Evolutionary conservation across 1,140 invertebrate species (phyloP).

Genomic region (Atta colombica): DNA sequence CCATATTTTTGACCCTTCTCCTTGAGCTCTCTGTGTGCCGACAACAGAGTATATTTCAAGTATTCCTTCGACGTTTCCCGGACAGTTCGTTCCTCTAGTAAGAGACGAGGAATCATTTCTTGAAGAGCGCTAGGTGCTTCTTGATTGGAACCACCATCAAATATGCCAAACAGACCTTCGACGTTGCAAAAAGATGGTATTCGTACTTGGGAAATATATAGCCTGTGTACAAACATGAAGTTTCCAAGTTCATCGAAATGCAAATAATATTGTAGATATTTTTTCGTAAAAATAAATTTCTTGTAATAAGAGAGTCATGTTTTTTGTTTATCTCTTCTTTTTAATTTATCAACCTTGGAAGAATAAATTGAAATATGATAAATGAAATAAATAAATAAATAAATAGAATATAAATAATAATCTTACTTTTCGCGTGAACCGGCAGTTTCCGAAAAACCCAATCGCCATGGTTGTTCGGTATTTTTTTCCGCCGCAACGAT

Average conservation of each 20-base stretch:
- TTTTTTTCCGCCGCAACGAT: conserved; percentile 87
- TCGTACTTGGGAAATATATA: conserved; percentile 92
- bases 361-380: background rate
- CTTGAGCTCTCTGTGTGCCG: conserved; percentile 91
- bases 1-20: conserved; percentile 91
- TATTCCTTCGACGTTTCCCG: conserved; percentile 93
- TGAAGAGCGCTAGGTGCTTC: conserved; percentile 90
- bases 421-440: conserved; percentile 89
- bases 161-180: conserved; percentile 93
- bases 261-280: background rate
- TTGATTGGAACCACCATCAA: conserved; percentile 92
- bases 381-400: no score
- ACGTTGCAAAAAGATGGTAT: conserved; percentile 92
- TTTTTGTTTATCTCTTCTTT: background rate
- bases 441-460: conserved; percentile 95
- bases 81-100: conserved; percentile 92
- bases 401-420: background rate
- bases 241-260: background rate
- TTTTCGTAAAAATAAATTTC: conserved; percentile 24
- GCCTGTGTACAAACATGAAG: conserved; percentile 78
- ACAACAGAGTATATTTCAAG: conserved; percentile 93
- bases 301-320: background rate
- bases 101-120: conserved; percentile 91
- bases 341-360: background rate
- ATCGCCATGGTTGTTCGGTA: conserved; percentile 90